Evolutionary conservation across 2,113 vertebrate genomes (phyloP).

Genomic region (Alexandromys fortis): DNA sequence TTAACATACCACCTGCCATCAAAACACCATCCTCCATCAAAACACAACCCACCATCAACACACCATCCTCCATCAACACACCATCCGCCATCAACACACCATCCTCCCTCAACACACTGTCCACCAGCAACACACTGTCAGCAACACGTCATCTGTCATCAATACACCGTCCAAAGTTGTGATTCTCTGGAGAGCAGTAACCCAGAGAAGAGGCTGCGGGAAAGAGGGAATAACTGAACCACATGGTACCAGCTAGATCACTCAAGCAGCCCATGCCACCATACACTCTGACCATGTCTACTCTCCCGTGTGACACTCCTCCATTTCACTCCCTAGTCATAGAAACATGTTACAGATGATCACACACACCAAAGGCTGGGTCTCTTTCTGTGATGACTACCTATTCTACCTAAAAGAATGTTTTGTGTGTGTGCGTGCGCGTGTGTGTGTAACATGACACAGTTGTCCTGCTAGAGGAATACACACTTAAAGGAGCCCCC

Average conservation of each 20-base stretch:
- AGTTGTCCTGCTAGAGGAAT: neutral
- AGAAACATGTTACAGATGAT: neutral
- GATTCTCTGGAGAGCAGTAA: neutral
- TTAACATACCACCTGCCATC: neutral
- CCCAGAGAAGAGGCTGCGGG: neutral
- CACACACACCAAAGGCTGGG: neutral
- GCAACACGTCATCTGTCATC: neutral
- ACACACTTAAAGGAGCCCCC: neutral
- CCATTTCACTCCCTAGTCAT: neutral
- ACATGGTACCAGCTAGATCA: neutral
- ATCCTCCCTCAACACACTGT: too few species aligned
- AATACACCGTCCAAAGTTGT: neutral
- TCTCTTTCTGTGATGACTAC: neutral
- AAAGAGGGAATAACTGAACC: neutral
- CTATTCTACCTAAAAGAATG: neutral
- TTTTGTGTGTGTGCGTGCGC: neutral
- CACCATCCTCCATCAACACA: neutral
- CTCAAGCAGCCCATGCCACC: fast-evolving
- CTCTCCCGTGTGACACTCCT: neutral
- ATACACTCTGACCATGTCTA: neutral
- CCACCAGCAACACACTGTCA: neutral
- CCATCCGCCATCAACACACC: neutral
- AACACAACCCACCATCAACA: neutral
- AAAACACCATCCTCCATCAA: neutral
- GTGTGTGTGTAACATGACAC: too few species aligned